These are phyloP conservation scores for Agonopterix alstromeriana DNA, from an alignment of 2,888 invertebrate genomes.

Conservation along the genomic window DNA sequence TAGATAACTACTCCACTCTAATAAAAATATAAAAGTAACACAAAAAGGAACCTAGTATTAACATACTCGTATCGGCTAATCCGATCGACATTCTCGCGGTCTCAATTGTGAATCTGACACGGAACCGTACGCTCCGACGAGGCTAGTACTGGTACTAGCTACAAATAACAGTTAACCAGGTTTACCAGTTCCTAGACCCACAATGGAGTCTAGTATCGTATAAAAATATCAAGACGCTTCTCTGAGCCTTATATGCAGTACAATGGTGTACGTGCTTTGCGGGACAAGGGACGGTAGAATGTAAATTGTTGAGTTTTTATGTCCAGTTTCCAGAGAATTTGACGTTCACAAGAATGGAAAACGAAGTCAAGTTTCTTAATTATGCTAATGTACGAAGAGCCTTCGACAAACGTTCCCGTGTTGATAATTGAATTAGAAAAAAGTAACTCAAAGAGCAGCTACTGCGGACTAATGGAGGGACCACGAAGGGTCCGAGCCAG, in stretches of 20 bases:
- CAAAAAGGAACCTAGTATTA: neutral
- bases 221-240: slow-evolving; percentile 67
- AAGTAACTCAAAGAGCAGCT: no score
- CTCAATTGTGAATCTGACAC: slow-evolving; percentile 12
- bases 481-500: no score
- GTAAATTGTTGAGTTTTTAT: slow-evolving; percentile 22
- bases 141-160: slow-evolving; percentile 1
- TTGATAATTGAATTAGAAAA: no score
- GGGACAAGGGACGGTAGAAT: slow-evolving; percentile 35
- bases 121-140: slow-evolving; percentile 10
- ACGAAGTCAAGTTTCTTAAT: no score
- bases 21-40: no score
- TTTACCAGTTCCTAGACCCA: slow-evolving; percentile 25
- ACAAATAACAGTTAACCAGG: slow-evolving; percentile 38
- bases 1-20: no score
- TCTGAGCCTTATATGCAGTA: slow-evolving; percentile 63
- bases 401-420: no score
- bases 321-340: no score
- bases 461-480: no score
- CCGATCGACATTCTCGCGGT: slow-evolving; percentile 1
- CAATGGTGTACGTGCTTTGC: slow-evolving; percentile 68
- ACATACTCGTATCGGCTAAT: neutral
- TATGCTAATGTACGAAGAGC: no score
- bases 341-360: no score
- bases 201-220: slow-evolving; percentile 61